Evolutionary conservation across 64 coral and sea anemone genomes (phyloP), one percentile per base, ranked within the genome.

Genomic region (Montipora foliosa): DNA sequence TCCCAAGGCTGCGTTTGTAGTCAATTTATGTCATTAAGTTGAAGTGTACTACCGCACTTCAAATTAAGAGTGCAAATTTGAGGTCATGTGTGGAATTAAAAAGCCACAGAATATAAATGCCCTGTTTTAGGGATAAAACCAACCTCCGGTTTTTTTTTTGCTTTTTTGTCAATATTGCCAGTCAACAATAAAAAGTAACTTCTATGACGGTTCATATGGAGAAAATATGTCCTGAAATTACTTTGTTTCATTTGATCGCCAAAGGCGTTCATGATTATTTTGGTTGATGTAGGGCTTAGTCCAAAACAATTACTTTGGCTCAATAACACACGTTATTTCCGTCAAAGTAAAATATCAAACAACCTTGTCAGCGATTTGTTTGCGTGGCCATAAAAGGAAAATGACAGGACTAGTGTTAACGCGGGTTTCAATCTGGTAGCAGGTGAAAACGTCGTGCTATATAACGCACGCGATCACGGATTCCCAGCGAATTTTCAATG

Each of bases 311-410:
- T 84, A 48, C 29, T 55, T 55, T 53, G 53, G 3, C 25, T 82
- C 13, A 62, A 67, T 84, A 17, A 84, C 52, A 67, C 22, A 19
- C 64, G n/a, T 66, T 19, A 71, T 86, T 86, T 72, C 82, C 64
- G 66, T 51, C 79, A 8, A 71, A 71, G 62, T 86, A 64, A 86
- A 71, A 49, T 22, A 1, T 66, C 60, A 86, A 72, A 50, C 68
- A 86, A 72, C 44, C 46, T 78, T 50, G 64, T 86, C 80, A 82
- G 78, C 49, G 10, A 80, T 49, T 81, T 82, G 46, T 86, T 71
- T 49, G 29, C 29, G 66, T 44, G 9, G 44, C 66, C 2, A 46
- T 49, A 72, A 70, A 68, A 51, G 29, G 62, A 7, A 68, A 83
- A 15, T 71, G 64, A 71, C 62, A 21, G 47, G 44, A 44, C 14